phyloP scores from a whole-genome alignment of 2,113 vertebrate species.

The Empidonax alnorum region DNA sequence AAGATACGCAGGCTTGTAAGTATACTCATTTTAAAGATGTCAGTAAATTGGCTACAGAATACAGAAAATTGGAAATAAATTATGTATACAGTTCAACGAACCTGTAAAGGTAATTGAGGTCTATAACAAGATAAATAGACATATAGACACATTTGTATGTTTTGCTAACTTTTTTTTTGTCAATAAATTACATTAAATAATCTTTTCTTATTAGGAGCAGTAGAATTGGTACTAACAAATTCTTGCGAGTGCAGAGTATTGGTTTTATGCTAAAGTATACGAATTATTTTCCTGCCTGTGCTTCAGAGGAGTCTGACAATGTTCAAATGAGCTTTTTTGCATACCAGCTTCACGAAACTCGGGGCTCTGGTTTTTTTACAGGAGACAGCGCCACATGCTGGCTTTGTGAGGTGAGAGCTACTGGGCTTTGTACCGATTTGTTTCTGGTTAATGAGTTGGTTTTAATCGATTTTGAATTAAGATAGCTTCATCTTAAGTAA shows the following conservation, averaged over 20 bases:
- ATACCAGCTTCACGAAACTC: background rate
- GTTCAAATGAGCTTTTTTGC: background rate
- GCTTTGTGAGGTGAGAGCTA: background rate
- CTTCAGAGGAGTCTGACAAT: background rate
- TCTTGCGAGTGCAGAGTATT: background rate
- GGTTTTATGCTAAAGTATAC: background rate
- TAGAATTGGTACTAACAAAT: background rate
- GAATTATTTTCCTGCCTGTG: background rate
- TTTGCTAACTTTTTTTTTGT: background rate
- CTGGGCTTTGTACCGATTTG: background rate
- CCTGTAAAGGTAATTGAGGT: background rate
- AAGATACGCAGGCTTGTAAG: background rate
- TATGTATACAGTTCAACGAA: background rate
- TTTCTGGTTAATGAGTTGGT: background rate
- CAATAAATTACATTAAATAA: background rate
- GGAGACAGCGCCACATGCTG: conserved; percentile 75
- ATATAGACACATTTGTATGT: fast-evolving
- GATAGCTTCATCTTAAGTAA: background rate
- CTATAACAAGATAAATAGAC: background rate
- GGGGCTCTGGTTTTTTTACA: conserved; percentile 1
- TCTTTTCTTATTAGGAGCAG: background rate
- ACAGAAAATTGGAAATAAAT: background rate
- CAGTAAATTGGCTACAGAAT: background rate
- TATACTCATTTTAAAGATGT: background rate
- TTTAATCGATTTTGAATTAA: background rate